Conservation (phyloP, 2,113 vertebrate genomes). For the Callipepla californica region DNA sequence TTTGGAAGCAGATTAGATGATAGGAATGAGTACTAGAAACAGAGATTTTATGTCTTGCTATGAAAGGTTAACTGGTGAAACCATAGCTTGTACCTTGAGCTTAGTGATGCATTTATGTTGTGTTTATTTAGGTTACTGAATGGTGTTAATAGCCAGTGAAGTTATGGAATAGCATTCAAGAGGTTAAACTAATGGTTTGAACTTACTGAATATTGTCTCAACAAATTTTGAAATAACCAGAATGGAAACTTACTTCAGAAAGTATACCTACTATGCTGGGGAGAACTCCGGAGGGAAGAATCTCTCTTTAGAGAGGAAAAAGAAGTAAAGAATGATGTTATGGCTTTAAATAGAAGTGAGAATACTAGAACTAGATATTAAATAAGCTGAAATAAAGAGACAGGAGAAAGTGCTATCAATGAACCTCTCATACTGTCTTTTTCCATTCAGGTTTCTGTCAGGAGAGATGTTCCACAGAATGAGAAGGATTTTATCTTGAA, state of each 20-base stretch:
- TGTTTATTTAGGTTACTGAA: background rate
- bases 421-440: background rate
- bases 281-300: background rate
- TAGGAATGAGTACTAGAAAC: background rate
- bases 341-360: background rate
- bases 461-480: conserved; percentile 55
- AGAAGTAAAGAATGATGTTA: background rate
- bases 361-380: background rate
- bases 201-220: background rate
- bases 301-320: fast-evolving
- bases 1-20: background rate
- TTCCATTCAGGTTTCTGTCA: conserved; percentile 79
- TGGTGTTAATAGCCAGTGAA: background rate
- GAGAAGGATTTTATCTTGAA: background rate
- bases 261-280: background rate
- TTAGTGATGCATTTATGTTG: background rate
- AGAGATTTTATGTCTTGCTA: background rate
- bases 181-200: background rate
- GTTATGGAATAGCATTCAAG: background rate
- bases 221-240: background rate
- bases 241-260: background rate
- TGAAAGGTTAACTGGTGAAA: background rate
- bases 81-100: background rate
- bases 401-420: background rate
- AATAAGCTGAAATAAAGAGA: background rate